Percentiles rank a stretch among this genome's conserved stretches.
These are phyloP conservation scores for Tyto alba DNA, from an alignment of 2,113 vertebrate species.

Conservation along the genomic window DNA sequence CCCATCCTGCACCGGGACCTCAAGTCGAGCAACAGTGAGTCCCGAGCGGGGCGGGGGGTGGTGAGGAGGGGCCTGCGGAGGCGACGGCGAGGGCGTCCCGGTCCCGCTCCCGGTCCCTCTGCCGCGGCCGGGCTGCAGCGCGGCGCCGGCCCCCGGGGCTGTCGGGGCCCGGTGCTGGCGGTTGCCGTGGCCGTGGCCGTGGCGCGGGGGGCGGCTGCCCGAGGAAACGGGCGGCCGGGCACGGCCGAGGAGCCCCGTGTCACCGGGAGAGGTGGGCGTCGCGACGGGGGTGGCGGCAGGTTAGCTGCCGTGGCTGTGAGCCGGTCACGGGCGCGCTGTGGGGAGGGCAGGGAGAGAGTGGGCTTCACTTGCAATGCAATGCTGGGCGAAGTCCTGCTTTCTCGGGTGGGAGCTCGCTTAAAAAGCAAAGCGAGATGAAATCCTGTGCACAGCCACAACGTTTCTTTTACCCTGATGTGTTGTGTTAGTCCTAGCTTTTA, in stretches of 20 bases:
- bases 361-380: neutral
- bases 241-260: neutral
- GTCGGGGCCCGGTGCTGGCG: neutral
- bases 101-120: neutral
- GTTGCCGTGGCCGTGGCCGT: neutral
- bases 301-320: neutral
- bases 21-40: conserved; percentile 97
- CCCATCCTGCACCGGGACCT: conserved; percentile 93
- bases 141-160: neutral
- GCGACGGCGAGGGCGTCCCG: neutral
- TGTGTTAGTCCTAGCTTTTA: neutral
- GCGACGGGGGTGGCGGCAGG: neutral
- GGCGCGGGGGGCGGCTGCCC: neutral
- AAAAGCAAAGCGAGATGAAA: neutral
- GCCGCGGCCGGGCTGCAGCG: neutral
- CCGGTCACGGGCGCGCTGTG: neutral
- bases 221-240: neutral
- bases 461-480: rapidly evolving
- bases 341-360: neutral
- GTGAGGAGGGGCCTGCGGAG: neutral
- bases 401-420: rapidly evolving
- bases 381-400: neutral
- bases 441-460: rapidly evolving
- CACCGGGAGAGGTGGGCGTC: neutral
- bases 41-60: too few species aligned